Percentiles rank a stretch among this genome's conserved stretches.
These are phyloP conservation scores for Conus betulinus DNA, from an alignment of 1,140 invertebrate species.

Conservation along the genomic window DNA sequence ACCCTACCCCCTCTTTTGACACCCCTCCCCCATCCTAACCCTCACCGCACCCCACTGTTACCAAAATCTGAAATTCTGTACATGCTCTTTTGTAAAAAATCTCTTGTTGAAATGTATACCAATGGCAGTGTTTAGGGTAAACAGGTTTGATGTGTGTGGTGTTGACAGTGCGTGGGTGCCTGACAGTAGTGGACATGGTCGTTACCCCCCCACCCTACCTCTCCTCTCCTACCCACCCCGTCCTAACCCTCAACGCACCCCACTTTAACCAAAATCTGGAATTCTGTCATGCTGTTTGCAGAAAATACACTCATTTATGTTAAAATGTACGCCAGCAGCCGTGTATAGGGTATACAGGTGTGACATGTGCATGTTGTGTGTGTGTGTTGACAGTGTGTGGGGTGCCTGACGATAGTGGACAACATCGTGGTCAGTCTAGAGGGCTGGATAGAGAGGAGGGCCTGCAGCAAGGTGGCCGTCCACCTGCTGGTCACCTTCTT, in stretches of 20 bases:
- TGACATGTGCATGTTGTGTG: neutral
- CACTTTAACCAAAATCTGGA: too few species aligned
- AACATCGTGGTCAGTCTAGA: slow-evolving; percentile 65
- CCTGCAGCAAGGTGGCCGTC: slow-evolving; percentile 57
- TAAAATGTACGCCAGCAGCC: neutral
- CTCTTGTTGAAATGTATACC: neutral
- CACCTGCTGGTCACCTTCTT: slow-evolving; percentile 65
- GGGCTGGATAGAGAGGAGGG: slow-evolving; percentile 53
- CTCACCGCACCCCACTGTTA: too few species aligned
- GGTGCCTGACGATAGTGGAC: slow-evolving; percentile 65
- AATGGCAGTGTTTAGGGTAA: neutral
- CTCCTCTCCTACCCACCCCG: too few species aligned
- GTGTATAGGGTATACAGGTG: neutral
- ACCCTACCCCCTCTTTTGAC: too few species aligned
- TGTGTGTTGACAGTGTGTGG: slow-evolving; percentile 58
- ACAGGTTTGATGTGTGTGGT: neutral
- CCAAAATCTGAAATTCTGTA: too few species aligned
- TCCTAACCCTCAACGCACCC: too few species aligned
- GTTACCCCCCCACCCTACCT: slow-evolving; percentile 26
- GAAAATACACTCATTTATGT: too few species aligned
- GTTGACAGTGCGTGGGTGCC: slow-evolving; percentile 62
- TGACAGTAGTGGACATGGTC: slow-evolving; percentile 68
- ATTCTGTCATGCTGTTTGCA: too few species aligned
- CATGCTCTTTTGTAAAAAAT: too few species aligned
- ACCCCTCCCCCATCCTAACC: too few species aligned